Percentiles rank a stretch among this genome's conserved stretches.
These are phyloP conservation scores for Trichogramma dendrolimi DNA, from an alignment of 2,888 invertebrate species.

Conservation along the genomic window DNA sequence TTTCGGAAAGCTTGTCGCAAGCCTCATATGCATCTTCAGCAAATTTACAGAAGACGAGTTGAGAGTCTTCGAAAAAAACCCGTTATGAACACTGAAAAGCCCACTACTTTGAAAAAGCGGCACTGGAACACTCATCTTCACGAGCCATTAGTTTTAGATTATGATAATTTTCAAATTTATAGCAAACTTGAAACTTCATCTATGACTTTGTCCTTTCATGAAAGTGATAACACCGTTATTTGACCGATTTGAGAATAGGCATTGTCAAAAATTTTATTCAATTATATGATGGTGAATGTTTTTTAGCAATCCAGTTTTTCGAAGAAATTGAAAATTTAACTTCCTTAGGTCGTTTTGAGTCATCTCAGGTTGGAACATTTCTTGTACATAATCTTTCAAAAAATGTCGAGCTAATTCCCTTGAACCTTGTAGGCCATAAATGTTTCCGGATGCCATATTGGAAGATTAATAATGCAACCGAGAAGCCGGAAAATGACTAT, in stretches of 20 bases:
- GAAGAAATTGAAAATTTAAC: slow-evolving; percentile 9
- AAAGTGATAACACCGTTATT: neutral
- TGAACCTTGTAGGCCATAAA: neutral
- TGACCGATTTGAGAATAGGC: neutral
- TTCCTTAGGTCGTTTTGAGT: neutral
- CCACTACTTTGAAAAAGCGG: too few relatives aligned
- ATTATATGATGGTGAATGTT: neutral
- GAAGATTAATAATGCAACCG: neutral
- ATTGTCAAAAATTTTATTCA: slow-evolving; percentile 8
- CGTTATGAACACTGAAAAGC: too few relatives aligned
- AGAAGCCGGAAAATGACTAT: too few relatives aligned
- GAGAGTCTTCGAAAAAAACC: neutral
- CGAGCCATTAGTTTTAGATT: too few relatives aligned
- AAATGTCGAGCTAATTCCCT: neutral
- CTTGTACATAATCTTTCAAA: neutral
- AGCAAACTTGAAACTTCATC: too few relatives aligned
- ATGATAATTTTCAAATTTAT: too few relatives aligned
- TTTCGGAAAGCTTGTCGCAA: slow-evolving; percentile 15
- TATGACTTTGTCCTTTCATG: too few relatives aligned
- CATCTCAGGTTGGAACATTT: too few relatives aligned
- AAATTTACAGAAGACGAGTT: slow-evolving; percentile 10
- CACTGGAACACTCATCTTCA: too few relatives aligned
- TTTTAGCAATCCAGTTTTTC: neutral
- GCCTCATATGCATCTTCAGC: slow-evolving; percentile 8
- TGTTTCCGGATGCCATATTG: neutral